These are phyloP conservation scores for Menidia menidia DNA, from an alignment of 2,797 vertebrate species.

Conservation along the genomic window DNA sequence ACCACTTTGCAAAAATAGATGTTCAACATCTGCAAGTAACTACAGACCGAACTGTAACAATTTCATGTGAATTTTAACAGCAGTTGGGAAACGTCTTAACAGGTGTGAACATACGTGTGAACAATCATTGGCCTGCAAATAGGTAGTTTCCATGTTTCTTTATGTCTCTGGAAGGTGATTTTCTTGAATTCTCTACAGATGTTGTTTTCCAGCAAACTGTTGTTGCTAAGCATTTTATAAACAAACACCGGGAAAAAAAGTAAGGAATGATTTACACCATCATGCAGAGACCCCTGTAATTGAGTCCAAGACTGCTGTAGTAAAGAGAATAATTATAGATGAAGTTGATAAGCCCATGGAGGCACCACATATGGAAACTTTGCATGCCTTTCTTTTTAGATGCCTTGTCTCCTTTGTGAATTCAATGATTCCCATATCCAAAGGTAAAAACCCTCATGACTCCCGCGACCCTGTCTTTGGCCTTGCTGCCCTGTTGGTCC, in stretches of 20 bases:
- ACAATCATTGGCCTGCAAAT: not conserved
- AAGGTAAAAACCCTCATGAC: conserved; percentile 6
- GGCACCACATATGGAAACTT: not conserved
- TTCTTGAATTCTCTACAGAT: not conserved
- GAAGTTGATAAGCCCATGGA: not conserved
- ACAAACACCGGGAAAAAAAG: conserved; percentile 1
- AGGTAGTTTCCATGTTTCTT: not conserved
- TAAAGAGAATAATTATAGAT: conserved; percentile 25
- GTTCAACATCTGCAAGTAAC: conserved; percentile 56
- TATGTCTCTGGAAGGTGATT: too few species aligned
- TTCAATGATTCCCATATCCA: conserved; percentile 20
- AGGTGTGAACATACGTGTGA: conserved; percentile 35
- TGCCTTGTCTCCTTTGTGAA: not conserved
- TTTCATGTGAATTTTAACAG: conserved; percentile 37
- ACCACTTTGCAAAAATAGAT: conserved; percentile 49
- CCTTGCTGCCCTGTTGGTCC: not conserved
- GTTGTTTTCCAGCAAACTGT: not conserved
- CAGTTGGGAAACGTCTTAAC: conserved; percentile 26
- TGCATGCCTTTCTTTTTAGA: not conserved
- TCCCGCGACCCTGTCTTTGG: conserved; percentile 15
- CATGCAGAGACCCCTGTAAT: conserved; percentile 38
- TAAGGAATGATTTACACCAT: not conserved
- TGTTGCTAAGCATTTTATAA: conserved; percentile 6
- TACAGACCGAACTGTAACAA: conserved; percentile 37
- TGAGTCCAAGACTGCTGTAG: conserved; percentile 23